These are phyloP conservation scores for Drosophila sucinea DNA, from an alignment of 1,140 invertebrate species.

Conservation along the genomic window DNA sequence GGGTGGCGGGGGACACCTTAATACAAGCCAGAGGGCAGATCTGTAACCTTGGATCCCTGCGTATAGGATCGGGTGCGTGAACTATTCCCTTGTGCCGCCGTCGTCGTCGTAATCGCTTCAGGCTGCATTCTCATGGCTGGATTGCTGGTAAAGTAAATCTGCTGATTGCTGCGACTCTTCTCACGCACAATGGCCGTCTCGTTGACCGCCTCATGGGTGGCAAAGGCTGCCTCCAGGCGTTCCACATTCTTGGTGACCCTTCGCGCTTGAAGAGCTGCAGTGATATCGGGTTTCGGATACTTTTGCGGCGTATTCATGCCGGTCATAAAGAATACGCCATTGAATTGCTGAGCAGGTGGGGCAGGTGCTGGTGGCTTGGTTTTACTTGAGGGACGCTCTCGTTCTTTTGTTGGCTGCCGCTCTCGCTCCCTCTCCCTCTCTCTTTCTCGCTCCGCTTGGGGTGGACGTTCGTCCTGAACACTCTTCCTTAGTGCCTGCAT, in stretches of 20 bases:
- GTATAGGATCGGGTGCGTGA: conserved; percentile 72
- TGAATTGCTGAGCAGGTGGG: conserved; percentile 83
- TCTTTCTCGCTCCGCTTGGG: not conserved
- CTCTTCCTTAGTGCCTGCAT: conserved; percentile 82
- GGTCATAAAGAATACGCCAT: conserved; percentile 83
- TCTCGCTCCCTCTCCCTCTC: not conserved
- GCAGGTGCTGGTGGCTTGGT: conserved; percentile 42
- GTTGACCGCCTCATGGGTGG: conserved; percentile 85
- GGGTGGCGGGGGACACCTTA: conserved; percentile 59
- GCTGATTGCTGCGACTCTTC: conserved; percentile 84
- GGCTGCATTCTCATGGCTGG: conserved; percentile 81
- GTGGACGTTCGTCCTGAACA: conserved; percentile 30
- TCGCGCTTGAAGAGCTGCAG: conserved; percentile 84
- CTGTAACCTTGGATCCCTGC: conserved; percentile 86
- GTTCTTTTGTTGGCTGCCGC: not conserved
- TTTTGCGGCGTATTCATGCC: conserved; percentile 81
- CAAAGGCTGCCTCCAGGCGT: conserved; percentile 87
- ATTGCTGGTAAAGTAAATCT: conserved; percentile 81
- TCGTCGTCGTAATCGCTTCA: not conserved
- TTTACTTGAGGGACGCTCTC: conserved; percentile 16
- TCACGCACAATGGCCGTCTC: conserved; percentile 84
- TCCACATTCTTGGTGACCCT: conserved; percentile 90
- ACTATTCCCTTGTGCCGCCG: conserved; percentile 37
- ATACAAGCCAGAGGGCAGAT: conserved; percentile 89
- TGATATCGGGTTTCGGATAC: conserved; percentile 83